Evolutionary conservation across 30 jellyfish, hydroid and myxozoan species (phyloP).

Genomic region (Hydractinia symbiolongicarpus): DNA sequence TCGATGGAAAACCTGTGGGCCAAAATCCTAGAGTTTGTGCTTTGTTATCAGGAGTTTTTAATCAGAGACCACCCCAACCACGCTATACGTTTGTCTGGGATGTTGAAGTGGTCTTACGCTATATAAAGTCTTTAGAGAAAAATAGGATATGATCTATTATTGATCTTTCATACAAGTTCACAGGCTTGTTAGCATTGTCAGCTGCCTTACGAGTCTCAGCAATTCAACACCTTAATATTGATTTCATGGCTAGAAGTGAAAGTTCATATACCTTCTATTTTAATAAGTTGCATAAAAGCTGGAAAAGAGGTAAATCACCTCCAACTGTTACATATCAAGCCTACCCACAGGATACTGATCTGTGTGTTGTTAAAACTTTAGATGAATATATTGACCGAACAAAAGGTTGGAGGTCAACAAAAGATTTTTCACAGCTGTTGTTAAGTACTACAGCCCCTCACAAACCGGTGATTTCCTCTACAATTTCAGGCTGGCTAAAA

Average conservation of each 20-base stretch:
- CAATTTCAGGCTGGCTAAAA: constrained; percentile 29
- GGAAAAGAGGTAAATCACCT: not conserved
- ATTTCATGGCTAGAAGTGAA: constrained; percentile 10
- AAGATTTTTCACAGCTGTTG: no score
- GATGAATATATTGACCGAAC: no score
- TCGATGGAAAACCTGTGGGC: constrained; percentile 32
- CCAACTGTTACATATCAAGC: not conserved
- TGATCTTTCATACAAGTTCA: not conserved
- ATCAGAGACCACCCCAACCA: constrained; percentile 36
- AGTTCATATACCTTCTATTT: not conserved
- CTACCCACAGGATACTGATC: not conserved
- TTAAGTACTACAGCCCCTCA: no score
- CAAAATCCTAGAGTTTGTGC: constrained; percentile 32
- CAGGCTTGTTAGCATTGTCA: constrained; percentile 8
- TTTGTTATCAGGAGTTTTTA: constrained; percentile 23
- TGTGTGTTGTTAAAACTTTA: not conserved
- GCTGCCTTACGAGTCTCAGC: constrained; percentile 5
- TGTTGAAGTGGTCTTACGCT: constrained; percentile 13
- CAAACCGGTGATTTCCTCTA: constrained; percentile 13
- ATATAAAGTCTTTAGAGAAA: not conserved
- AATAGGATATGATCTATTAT: not conserved
- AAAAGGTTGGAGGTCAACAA: no score
- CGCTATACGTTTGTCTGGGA: constrained; percentile 6
- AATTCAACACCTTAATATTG: not conserved
- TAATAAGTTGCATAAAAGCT: not conserved